A percentile compares a stretch with the other conserved stretches of the same genome.
These are phyloP conservation scores for Mirza zaza DNA, from an alignment of 2,113 vertebrate genomes.

Conservation along the genomic window DNA sequence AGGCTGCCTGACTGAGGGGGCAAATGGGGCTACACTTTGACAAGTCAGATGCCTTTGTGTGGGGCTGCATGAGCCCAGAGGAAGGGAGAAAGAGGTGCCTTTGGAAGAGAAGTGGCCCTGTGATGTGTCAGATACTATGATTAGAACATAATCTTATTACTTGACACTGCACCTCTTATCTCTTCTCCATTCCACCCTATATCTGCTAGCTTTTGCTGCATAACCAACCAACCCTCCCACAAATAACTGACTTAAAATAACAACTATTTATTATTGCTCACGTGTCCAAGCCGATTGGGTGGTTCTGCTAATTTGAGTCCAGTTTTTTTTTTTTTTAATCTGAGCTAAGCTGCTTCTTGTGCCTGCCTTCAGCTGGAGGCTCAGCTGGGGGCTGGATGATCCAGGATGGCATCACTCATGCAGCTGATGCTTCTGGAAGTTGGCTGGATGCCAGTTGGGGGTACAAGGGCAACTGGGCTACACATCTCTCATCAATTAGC, in stretches of 20 bases:
- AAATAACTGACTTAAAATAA: slow-evolving; percentile 23
- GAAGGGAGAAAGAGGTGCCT: background rate
- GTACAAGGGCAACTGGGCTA: background rate
- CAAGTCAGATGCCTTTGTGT: background rate
- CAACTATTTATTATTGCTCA: background rate
- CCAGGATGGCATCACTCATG: background rate
- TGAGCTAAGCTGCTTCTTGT: background rate
- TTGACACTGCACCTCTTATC: background rate
- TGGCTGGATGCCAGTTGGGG: background rate
- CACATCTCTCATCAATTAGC: background rate
- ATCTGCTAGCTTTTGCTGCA: slow-evolving; percentile 35
- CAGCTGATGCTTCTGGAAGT: background rate
- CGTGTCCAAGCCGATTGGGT: background rate
- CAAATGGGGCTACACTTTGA: background rate
- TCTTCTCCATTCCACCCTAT: background rate
- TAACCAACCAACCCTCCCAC: background rate
- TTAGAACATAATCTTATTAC: background rate
- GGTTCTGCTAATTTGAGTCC: background rate
- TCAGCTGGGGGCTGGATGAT: background rate
- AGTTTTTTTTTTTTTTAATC: background rate
- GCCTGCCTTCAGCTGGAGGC: background rate
- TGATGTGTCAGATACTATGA: background rate
- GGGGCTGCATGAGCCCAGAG: background rate
- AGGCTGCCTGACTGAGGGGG: background rate
- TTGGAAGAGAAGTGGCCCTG: background rate